Base-by-base conservation (phyloP, 2,888 invertebrate genomes). In the Erannis defoliaria region DNA sequence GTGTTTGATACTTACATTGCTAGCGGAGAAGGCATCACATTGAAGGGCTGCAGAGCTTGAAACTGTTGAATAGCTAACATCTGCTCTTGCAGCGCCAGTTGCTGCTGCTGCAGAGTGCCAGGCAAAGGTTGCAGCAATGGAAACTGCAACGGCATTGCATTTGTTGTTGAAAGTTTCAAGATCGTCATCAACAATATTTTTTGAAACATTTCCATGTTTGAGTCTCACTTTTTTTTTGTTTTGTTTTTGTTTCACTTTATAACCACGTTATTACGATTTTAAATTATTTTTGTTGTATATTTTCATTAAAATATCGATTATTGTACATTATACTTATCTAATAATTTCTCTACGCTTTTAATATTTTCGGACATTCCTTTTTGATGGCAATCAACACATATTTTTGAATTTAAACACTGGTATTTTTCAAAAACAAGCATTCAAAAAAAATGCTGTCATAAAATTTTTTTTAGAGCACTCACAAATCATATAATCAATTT, bases 101-200 rank as follows among this genome's bases (percentile, higher is more conserved):
- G 65, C 35, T 58, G 62, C n/a, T 59, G 54, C 23, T 75, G 64
- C 53, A 63, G 5, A 26, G 67, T 68, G 53, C 73, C 67, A 43
- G 76, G 76, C 18, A 80, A 29, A 9, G 70, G 76, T 18, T 70
- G 69, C 21, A 72, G 35, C 53, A 77, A 58, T 26, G 69, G 72
- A 21, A 76, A 43, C 18, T 80, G 81, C 42, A 84, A 62, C 10
- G 90, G 88, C 4, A 84, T 83, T 31, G 84, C 66, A 6, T 57
- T 56, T 31, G 76, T 68, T 9, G 64, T 42, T 18, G 70, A 62
- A 10, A 81, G 33, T 64, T 77, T 75, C 4, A 84, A 51, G 53
- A 75, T 75, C 37, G 81, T 26, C 48, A 82, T 57, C 54, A 77
- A 21, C 23, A 65, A 66, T 74, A 77, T 78, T 53, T 67, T 80